These are phyloP conservation scores for Melanotaenia nigrans DNA, from an alignment of 2,797 vertebrate species.

Conservation along the genomic window DNA sequence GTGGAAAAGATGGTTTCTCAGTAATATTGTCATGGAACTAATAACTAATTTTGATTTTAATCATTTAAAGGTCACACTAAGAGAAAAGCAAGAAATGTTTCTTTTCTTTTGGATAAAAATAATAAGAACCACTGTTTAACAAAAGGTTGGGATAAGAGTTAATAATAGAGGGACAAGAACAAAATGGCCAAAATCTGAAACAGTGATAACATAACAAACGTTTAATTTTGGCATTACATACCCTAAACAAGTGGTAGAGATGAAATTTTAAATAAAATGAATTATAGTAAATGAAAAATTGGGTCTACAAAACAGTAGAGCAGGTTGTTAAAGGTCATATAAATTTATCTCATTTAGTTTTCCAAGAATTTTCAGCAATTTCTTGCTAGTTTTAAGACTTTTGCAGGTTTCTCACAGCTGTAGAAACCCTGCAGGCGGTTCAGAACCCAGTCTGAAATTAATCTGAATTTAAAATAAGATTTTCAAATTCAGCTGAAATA, in stretches of 20 bases:
- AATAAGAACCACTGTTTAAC: too few species aligned
- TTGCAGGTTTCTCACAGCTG: neutral
- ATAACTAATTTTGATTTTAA: neutral
- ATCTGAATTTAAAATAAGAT: neutral
- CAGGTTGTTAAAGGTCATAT: neutral
- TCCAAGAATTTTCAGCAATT: neutral
- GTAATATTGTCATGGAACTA: neutral
- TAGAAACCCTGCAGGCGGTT: neutral
- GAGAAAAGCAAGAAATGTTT: neutral
- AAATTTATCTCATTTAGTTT: neutral
- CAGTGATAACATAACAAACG: neutral
- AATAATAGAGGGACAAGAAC: neutral
- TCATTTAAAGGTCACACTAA: neutral
- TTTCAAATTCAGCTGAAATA: too few species aligned
- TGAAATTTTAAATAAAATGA: too few species aligned
- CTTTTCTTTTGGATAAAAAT: too few species aligned
- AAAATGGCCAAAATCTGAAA: neutral
- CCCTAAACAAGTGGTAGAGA: too few species aligned
- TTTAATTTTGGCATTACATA: too few species aligned
- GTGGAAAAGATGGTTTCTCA: neutral
- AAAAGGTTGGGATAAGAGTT: neutral
- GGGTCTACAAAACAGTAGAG: neutral
- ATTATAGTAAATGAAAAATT: neutral
- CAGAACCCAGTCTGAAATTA: neutral
- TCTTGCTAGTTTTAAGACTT: neutral